Conservation (phyloP, 2,888 invertebrate genomes). For the Noctua fimbriata region DNA sequence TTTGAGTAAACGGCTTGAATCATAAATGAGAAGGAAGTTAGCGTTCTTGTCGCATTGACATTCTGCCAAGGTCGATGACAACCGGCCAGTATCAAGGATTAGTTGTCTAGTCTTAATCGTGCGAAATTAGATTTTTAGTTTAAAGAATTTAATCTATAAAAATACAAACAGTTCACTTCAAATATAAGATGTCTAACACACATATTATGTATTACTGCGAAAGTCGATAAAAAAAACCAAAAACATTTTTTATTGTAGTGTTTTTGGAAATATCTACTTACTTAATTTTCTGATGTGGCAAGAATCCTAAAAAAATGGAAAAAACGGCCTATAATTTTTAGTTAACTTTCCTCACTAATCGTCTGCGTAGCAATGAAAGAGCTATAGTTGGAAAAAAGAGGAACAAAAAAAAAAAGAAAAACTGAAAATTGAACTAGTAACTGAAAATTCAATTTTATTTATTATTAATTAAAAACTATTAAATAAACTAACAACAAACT, state of each 20-base stretch:
- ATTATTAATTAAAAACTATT: too few relatives aligned
- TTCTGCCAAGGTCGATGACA: constrained; percentile 50
- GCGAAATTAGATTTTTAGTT: background rate
- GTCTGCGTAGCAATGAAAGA: background rate
- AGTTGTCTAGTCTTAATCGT: constrained; percentile 8
- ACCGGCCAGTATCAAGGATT: constrained; percentile 38
- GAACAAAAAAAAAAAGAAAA: too few relatives aligned
- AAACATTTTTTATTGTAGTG: too few relatives aligned
- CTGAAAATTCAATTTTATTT: too few relatives aligned
- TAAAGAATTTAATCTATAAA: too few relatives aligned
- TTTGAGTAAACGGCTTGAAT: constrained; percentile 34
- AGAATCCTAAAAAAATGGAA: background rate
- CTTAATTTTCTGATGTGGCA: background rate
- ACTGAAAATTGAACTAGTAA: too few relatives aligned
- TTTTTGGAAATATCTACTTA: too few relatives aligned
- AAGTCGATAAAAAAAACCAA: too few relatives aligned
- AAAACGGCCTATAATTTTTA: background rate
- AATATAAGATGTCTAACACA: too few relatives aligned
- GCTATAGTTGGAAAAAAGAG: background rate
- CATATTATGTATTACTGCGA: too few relatives aligned
- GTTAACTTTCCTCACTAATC: background rate
- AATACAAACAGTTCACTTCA: background rate
- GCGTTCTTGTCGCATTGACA: constrained; percentile 46
- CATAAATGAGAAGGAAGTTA: constrained; percentile 50
- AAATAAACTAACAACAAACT: too few relatives aligned